A percentile compares a stretch with the other conserved stretches of the same genome.
Evolutionary conservation across 1,140 invertebrate species (phyloP).

Genomic region (Drosophila pseudoananassae): DNA sequence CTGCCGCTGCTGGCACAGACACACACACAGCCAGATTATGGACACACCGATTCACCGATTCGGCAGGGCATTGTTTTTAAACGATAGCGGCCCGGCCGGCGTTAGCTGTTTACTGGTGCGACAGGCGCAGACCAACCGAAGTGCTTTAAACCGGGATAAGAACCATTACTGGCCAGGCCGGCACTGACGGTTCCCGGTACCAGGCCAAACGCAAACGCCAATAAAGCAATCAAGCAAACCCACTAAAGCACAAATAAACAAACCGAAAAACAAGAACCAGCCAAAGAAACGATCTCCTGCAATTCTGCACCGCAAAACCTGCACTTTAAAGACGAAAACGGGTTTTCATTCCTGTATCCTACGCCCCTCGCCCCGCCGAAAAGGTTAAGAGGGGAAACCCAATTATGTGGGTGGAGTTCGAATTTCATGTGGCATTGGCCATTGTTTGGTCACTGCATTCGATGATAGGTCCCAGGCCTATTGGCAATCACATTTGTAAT

Average conservation of each 20-base stretch:
- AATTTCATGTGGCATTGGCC: slow-evolving; percentile 74
- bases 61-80: slow-evolving; percentile 35
- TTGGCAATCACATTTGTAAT: slow-evolving; percentile 72
- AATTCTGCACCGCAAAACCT: neutral
- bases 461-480: slow-evolving; percentile 71
- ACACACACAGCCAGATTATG: slow-evolving; percentile 28
- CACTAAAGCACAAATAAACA: neutral
- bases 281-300: neutral
- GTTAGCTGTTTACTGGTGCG: slow-evolving; percentile 74
- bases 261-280: too few species aligned
- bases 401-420: slow-evolving; percentile 79
- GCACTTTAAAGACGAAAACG: neutral
- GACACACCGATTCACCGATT: slow-evolving; percentile 6
- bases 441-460: slow-evolving; percentile 62
- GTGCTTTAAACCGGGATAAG: slow-evolving; percentile 77
- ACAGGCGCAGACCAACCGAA: slow-evolving; percentile 75
- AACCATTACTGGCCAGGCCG: slow-evolving; percentile 61
- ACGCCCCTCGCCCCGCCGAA: too few species aligned
- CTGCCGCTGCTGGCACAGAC: slow-evolving; percentile 42
- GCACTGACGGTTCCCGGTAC: neutral
- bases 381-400: slow-evolving; percentile 2
- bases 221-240: neutral
- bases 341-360: neutral
- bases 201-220: slow-evolving; percentile 23
- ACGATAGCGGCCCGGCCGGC: slow-evolving; percentile 61